Evolutionary conservation across 1,140 invertebrate species (phyloP), one percentile per base, ranked within the genome.

Genomic region (Drosophila setifemur): DNA sequence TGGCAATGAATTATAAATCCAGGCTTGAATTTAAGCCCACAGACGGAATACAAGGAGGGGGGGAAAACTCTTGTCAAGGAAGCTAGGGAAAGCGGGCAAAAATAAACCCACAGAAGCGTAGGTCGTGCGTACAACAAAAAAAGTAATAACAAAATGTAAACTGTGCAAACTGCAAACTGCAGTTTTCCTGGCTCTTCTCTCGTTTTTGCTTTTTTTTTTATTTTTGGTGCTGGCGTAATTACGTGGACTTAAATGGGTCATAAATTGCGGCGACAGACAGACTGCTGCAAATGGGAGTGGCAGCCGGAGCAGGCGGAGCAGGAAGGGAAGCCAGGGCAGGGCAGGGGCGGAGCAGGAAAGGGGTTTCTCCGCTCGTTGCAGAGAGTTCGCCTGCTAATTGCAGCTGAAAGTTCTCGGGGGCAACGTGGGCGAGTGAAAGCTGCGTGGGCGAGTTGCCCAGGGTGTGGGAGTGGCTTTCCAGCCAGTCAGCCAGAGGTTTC

Each of bases 1-100:
- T 79, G 81, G 81, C 81, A 86, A 86, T 86, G 81, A 81, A 86
- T 86, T 86, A 86, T 86, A 86, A 86, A 86, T 86, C 81, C 81
- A 81, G 81, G 81, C 77, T 86, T 81, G 86, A 86, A 76, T 86
- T 81, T 86, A 86, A 83, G 79, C 78, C 64, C 72, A 68, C 47
- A 73, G 68, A 70, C n/a, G n/a, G n/a, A 48, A 18, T 4, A 31
- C 14, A 31, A 12, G 40, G 25, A 26, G 31, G 18, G 25, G 33
- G 29, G 47, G 61, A 63, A 33, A 26, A 9, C 28, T 39, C 25
- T 9, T 8, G 28, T 7, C 14, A 3, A 25, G 21, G 23, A 35
- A 11, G 23, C 16, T 8, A 31, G 35, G 35, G 31, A 67, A 68
- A 37, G 19, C 47, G 23, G 66, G 54, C n/a, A 29, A 63, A 72